phyloP scores from a whole-genome alignment of 2,797 vertebrate species.

The Scyliorhinus canicula region DNA sequence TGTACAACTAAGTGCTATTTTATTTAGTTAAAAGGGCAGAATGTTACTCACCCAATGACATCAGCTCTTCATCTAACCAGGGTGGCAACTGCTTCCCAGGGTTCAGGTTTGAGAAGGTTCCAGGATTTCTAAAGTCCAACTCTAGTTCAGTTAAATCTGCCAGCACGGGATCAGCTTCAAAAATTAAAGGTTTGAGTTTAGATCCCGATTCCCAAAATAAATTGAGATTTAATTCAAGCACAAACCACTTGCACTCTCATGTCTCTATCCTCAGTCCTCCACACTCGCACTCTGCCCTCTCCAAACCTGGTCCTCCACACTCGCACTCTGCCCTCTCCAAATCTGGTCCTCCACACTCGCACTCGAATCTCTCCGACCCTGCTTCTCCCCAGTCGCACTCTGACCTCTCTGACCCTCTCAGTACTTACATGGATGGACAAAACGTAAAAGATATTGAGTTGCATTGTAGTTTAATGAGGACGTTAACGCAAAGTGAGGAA shows the following conservation, averaged over 20 bases:
- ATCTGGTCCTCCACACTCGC: too few species aligned
- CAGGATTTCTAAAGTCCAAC: conserved; percentile 5
- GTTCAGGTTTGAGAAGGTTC: background rate
- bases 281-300: background rate
- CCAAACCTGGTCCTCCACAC: background rate
- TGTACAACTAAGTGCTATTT: background rate
- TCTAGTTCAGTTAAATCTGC: conserved; percentile 71
- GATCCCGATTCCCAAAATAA: background rate
- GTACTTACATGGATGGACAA: too few species aligned
- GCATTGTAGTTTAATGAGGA: too few species aligned
- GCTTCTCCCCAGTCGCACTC: background rate
- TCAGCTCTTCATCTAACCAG: conserved; percentile 54
- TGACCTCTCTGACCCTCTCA: background rate
- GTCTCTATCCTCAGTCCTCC: background rate
- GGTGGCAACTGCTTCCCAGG: conserved; percentile 27
- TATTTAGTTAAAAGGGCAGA: background rate
- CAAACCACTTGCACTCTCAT: background rate
- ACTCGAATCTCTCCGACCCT: background rate
- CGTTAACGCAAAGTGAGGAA: too few species aligned
- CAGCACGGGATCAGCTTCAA: conserved; percentile 48
- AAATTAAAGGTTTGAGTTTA: background rate
- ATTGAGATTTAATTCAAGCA: background rate
- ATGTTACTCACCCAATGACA: conserved; percentile 52
- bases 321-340: background rate
- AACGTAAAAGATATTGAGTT: too few species aligned